Base-by-base conservation (phyloP, 1,140 invertebrate genomes). In the Drosophila bipectinata region DNA sequence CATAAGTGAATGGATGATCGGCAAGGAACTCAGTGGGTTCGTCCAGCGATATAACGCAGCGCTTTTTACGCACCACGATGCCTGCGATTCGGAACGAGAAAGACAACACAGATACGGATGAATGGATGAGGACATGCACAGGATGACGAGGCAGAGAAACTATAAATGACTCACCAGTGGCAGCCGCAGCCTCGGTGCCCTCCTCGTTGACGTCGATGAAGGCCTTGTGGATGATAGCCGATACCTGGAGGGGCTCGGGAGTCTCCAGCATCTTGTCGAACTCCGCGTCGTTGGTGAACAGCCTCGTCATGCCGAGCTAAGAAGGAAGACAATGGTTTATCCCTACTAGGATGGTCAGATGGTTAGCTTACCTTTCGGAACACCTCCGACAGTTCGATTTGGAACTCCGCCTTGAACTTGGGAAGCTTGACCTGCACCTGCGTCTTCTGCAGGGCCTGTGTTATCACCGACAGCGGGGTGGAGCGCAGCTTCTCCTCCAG, bases 381-480 rank as follows among this genome's bases (percentile, higher is more conserved):
- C 24, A 92, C 73, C 0, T 92, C 59, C 5, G 91, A 92, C 12
- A 96, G 79, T 48, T 94, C 77, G 1, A 93, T 83, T 32, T 80
- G 76, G 30, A 92, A 92, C 81, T 94, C 93, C 3, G 94, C 92
- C 77, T 93, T 94, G 81, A 96, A 95, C 79, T 94, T 94, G 1
- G 95, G 95, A 26, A 96, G 45, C 21, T 84, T 92, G 0, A 96
- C 77, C 1, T 91, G 39, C 3, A 95, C 92, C 63, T 93, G 88
- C 0, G 64, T 72, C 0, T 15, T 14, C 1, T 52, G 34, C 37
- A 93, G 79, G 7, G 71, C 63, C 4, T 91, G 57, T 0, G 92
- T 71, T 3, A 93, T 76, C 9, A 85, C 52, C 0, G 63, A 71
- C 0, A 93, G 54, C 3, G 88, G 87, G 2, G 91, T 63, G 32